A percentile compares a stretch with the other conserved stretches of the same genome.
Evolutionary conservation across 2,888 invertebrate species (phyloP).

Genomic region (Cephus rjabovi): DNA sequence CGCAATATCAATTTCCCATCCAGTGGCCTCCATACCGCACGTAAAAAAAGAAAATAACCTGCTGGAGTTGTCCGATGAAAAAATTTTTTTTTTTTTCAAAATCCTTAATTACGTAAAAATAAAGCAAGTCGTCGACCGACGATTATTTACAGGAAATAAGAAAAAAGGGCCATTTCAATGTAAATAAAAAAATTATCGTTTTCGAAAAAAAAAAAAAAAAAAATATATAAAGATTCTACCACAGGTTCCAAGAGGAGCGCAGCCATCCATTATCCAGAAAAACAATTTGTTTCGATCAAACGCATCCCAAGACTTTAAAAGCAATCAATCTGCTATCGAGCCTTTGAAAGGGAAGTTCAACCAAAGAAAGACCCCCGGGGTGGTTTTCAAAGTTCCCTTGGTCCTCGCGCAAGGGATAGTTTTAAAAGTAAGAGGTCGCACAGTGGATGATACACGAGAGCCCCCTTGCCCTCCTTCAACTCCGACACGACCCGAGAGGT

Average conservation of each 20-base stretch:
- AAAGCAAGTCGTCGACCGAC: too few species aligned
- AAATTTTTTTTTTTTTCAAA: background rate
- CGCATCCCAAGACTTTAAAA: conserved; percentile 25
- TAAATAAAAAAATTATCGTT: background rate
- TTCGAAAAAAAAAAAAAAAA: background rate
- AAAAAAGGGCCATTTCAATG: too few species aligned
- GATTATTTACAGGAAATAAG: too few species aligned
- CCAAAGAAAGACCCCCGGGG: background rate
- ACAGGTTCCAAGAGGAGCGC: background rate
- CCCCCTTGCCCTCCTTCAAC: background rate
- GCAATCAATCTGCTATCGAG: conserved; percentile 34
- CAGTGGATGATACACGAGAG: conserved; percentile 26
- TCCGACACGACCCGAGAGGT: conserved; percentile 1
- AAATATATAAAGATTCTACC: background rate
- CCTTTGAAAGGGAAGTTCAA: conserved; percentile 25
- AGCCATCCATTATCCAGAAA: conserved; percentile 27
- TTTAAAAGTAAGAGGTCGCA: conserved; percentile 28
- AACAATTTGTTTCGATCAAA: conserved; percentile 28
- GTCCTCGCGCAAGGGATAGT: conserved; percentile 14
- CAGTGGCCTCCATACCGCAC: background rate
- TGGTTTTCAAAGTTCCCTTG: conserved; percentile 9
- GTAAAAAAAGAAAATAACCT: too few species aligned
- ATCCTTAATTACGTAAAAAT: background rate
- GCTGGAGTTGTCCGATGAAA: too few species aligned
- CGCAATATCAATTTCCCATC: background rate